Base-by-base conservation (phyloP, 2,888 invertebrate species). In the Saturnia pavonia region DNA sequence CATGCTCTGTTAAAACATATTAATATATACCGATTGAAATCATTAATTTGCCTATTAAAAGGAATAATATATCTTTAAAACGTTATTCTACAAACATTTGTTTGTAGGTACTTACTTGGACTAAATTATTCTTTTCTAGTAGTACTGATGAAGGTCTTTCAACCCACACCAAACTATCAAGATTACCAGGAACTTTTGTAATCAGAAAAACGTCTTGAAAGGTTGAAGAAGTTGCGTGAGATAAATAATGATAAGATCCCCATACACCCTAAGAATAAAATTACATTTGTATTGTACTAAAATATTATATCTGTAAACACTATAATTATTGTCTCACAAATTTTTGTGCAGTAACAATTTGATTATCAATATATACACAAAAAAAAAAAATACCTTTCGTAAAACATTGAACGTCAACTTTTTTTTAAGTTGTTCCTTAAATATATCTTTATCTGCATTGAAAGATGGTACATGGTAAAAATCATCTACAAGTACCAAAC, bases 151-250 rank as follows among this genome's bases (percentile, higher is more conserved):
- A 2, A 25, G 85, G 72, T 0, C 86, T 82, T 85, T 97, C 96
- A 9, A 96, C 85, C 97, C 98, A 98, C 16, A 89, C 92, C 1
- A 98, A 85, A 68, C 95, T 95, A 12, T 96, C 95, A 54, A 97
- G 90, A 81, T 97, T 97, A 40, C 97, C 97, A 71, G 95, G 89
- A 0, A 95, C 91, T 22, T 92, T 80, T 0, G 95, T 94, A 82
- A 95, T 95, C 6, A 95, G 94, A 79, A 94, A 96, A 0, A 95
- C 95, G 82, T 97, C 96, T 69, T 94, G 90, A 60, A 82, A 82
- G 1, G 72, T 75, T 2, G 73, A 72, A 0, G 69, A 70, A 22
- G 72, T 79, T 22, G 73, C 48, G 42, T 74, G 74, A 45, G 82
- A 72, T 12, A 80, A 73, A 45, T 81, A 80, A 71, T 87, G 87